Conservation (phyloP, 2,888 invertebrate species). For the Sympetrum striolatum region DNA sequence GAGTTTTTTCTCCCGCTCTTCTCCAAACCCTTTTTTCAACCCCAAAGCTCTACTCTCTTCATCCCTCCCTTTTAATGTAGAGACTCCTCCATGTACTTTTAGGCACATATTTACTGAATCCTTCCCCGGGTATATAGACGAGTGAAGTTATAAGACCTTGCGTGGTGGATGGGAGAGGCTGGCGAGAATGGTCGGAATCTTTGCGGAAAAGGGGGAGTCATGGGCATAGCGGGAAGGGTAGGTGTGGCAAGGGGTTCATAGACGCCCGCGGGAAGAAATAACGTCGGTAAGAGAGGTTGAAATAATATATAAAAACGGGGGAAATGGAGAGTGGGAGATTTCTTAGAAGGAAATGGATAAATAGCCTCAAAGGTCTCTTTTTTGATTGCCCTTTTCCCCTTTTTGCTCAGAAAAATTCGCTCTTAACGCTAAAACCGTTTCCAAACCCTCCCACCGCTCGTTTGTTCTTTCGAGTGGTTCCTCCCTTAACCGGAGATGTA, state of each 20-base stretch:
- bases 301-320: constrained; percentile 19
- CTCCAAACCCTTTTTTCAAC: background rate
- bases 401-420: background rate
- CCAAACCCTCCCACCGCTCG: background rate
- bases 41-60: background rate
- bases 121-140: background rate
- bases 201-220: background rate
- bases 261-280: constrained; percentile 26
- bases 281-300: constrained; percentile 26
- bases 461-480: background rate
- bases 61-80: background rate
- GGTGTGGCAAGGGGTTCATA: background rate
- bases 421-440: background rate
- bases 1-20: background rate
- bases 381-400: constrained; percentile 22
- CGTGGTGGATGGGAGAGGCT: background rate
- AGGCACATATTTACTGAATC: constrained; percentile 22
- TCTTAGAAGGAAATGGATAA: constrained; percentile 31
- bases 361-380: constrained; percentile 40
- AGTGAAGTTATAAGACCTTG: constrained; percentile 3
- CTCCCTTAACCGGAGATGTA: background rate
- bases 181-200: background rate
- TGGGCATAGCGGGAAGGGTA: background rate
- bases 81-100: background rate
- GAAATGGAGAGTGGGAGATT: background rate